These are phyloP conservation scores for Cyphomyrus discorhynchus DNA, from an alignment of 2,113 vertebrate genomes.

Conservation along the genomic window DNA sequence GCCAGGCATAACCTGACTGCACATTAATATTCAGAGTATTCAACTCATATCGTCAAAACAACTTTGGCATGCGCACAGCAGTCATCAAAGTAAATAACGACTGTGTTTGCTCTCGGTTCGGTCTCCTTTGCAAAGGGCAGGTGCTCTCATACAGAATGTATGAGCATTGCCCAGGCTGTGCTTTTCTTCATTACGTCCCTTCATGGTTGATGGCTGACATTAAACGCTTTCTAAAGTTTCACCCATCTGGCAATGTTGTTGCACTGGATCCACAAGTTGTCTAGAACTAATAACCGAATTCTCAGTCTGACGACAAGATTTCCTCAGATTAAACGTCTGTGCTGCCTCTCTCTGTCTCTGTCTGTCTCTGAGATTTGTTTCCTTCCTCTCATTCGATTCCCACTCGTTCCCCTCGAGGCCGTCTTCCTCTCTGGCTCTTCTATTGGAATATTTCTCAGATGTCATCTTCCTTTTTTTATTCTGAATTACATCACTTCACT, in stretches of 20 bases:
- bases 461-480: slow-evolving; percentile 31
- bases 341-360: not conserved
- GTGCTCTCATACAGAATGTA: slow-evolving; percentile 43
- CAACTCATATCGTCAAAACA: slow-evolving; percentile 31
- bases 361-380: not conserved
- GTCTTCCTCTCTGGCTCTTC: slow-evolving; percentile 10
- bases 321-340: slow-evolving; percentile 19
- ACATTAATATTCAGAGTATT: slow-evolving; percentile 20
- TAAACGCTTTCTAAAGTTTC: slow-evolving; percentile 38
- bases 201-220: slow-evolving; percentile 32
- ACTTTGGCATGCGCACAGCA: slow-evolving; percentile 30
- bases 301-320: not conserved
- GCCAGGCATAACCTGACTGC: not conserved
- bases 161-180: slow-evolving; percentile 33
- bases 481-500: not conserved
- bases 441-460: slow-evolving; percentile 16
- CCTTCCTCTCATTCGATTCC: slow-evolving; percentile 20
- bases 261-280: slow-evolving; percentile 23
- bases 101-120: slow-evolving; percentile 34
- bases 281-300: not conserved
- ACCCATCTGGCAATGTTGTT: slow-evolving; percentile 31
- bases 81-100: slow-evolving; percentile 42
- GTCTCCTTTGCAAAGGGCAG: slow-evolving; percentile 33
- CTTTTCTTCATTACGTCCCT: slow-evolving; percentile 43
- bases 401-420: slow-evolving; percentile 32